These are phyloP conservation scores for Astreopora myriophthalma DNA, from an alignment of 64 coral and sea anemone species.

Conservation along the genomic window DNA sequence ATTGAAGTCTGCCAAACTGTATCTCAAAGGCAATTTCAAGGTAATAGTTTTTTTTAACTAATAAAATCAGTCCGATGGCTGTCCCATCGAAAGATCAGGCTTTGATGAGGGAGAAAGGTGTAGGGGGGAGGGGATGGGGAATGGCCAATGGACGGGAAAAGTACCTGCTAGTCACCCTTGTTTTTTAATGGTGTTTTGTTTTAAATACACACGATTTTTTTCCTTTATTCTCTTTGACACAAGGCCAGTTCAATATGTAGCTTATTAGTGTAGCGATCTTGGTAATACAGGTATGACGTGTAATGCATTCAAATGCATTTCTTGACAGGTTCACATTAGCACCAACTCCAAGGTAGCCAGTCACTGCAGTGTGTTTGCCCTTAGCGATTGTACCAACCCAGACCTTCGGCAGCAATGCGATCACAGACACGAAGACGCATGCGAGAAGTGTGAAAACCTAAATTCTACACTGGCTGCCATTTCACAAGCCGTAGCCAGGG, in stretches of 20 bases:
- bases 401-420: neutral
- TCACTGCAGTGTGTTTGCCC: conserved; percentile 30
- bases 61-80: neutral
- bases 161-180: no score
- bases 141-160: no score
- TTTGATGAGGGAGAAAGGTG: neutral
- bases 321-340: neutral
- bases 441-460: neutral
- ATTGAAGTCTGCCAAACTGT: conserved; percentile 50
- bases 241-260: no score
- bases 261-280: neutral
- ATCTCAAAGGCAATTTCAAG: conserved; percentile 46
- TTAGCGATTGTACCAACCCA: conserved; percentile 10
- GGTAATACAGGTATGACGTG: neutral
- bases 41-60: neutral
- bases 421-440: neutral
- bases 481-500: neutral
- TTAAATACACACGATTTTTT: no score
- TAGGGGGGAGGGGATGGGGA: no score
- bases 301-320: neutral
- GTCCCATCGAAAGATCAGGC: neutral
- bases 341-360: neutral
- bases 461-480: neutral
- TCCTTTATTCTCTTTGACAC: no score
- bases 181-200: no score